Base-by-base conservation (phyloP, 2,113 vertebrate genomes). In the Climacteris rufus region DNA sequence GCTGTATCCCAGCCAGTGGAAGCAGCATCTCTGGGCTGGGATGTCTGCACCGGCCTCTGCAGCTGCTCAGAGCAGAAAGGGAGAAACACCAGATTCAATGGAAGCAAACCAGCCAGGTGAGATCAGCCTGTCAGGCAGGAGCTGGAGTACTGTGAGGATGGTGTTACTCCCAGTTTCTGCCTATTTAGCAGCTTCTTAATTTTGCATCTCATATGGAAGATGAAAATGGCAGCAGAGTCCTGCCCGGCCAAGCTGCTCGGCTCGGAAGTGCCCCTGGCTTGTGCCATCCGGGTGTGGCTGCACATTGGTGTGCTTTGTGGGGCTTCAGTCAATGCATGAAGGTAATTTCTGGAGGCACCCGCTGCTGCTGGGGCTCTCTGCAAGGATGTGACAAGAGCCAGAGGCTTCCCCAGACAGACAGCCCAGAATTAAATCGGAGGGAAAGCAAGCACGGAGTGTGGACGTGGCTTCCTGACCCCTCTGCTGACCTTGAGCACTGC, bases 371-470 rank as follows among this genome's bases (percentile, higher is more conserved):
- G 79, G 44, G 45, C 65, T 71, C 70, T 83, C 19, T 47, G 4
- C 59, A 16, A 45, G 45, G 63, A 31, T 77, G 70, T 79, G 93
- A 57, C 78, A 49, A 35, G 81, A 72, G 87, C 75, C 91, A 85
- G 71, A 90, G 92, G 87, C 87, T 90, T 56, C 53, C 45, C 37
- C 22, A 5, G 80, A 10, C 14, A 44, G 49, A 19, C 11, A 22
- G 45, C 16, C 35, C 17, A 8, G 93, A 54, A 74, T 47, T 14
- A 49, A 90, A 88, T 24, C 23, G 1, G 44, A 70, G 61, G 53
- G 74, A 82, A 25, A 6, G n/a, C 35, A 5, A 76, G 71, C 64
- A 19, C 0, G 0, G 66, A 53, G 47, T 0, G 0, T 44, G 75
- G 78, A 31, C 0, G 4, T 1, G 7, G 60, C 69, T 87, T 30